Conservation (phyloP, 2,113 vertebrate species). For the Dolichallabes microphthalmus region DNA sequence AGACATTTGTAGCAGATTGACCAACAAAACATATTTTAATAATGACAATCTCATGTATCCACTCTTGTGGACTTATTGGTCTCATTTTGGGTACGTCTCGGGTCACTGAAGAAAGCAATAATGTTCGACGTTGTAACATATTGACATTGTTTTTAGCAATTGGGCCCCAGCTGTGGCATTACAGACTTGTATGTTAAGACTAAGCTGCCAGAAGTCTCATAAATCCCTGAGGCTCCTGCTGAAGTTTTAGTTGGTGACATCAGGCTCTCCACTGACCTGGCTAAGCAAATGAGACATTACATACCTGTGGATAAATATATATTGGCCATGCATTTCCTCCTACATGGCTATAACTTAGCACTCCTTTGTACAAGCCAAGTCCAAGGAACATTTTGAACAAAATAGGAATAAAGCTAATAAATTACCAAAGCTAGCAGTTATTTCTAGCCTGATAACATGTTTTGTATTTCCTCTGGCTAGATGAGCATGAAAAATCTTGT, state of each 20-base stretch:
- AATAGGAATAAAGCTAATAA: neutral
- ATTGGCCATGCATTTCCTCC: slow-evolving; percentile 27
- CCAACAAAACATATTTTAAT: neutral
- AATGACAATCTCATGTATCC: neutral
- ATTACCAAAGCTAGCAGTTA: neutral
- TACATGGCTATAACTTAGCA: neutral
- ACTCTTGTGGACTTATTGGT: neutral
- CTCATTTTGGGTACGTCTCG: neutral
- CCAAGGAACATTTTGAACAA: neutral
- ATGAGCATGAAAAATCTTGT: neutral
- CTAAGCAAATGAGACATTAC: slow-evolving; percentile 33
- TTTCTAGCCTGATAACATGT: neutral
- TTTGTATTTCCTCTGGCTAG: neutral
- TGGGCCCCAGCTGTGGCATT: neutral
- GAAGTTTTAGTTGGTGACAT: slow-evolving; percentile 26
- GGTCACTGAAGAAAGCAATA: no score
- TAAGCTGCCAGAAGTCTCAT: slow-evolving; percentile 4
- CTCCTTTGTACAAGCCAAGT: neutral
- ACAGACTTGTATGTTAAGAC: slow-evolving; percentile 7
- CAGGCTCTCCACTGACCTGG: slow-evolving; percentile 31
- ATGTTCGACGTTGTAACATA: neutral
- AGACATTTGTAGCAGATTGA: neutral
- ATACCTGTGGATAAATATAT: slow-evolving; percentile 40
- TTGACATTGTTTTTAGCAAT: neutral
- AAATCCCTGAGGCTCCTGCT: slow-evolving; percentile 16